A percentile compares a stretch with the other conserved stretches of the same genome.
These are phyloP conservation scores for Spodoptera litura DNA, from an alignment of 1,140 invertebrate species.

Conservation along the genomic window DNA sequence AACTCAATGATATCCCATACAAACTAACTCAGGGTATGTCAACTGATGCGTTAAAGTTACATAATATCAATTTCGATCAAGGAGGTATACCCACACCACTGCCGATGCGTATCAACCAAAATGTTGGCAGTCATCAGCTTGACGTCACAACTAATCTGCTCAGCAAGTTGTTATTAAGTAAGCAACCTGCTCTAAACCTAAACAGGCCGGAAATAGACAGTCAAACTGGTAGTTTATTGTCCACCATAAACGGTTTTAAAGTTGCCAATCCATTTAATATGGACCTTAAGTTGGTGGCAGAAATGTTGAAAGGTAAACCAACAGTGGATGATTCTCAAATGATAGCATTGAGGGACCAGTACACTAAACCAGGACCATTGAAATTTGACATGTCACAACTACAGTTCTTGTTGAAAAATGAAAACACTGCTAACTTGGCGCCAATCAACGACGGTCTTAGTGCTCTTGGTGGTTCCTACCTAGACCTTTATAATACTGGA, in stretches of 20 bases:
- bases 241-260: conserved; percentile 82
- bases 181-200: conserved; percentile 62
- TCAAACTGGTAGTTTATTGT: conserved; percentile 64
- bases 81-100: conserved; percentile 66
- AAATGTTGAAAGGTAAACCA: conserved; percentile 83
- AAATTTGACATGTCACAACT: conserved; percentile 81
- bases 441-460: conserved; percentile 63
- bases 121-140: conserved; percentile 79
- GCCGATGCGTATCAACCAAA: conserved; percentile 79
- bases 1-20: conserved; percentile 78
- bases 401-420: conserved; percentile 77
- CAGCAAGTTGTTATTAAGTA: conserved; percentile 71
- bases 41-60: conserved; percentile 61
- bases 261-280: conserved; percentile 84
- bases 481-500: conserved; percentile 70
- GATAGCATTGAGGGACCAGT: conserved; percentile 69
- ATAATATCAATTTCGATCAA: conserved; percentile 72
- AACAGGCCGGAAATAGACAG: conserved; percentile 75
- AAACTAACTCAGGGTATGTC: conserved; percentile 68
- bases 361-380: conserved; percentile 68
- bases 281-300: conserved; percentile 81
- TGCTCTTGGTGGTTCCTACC: conserved; percentile 64
- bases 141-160: conserved; percentile 75
- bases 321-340: conserved; percentile 72
- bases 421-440: conserved; percentile 61